phyloP scores from a whole-genome alignment of 2,888 invertebrate species.

The Malthinus flaveolus region DNA sequence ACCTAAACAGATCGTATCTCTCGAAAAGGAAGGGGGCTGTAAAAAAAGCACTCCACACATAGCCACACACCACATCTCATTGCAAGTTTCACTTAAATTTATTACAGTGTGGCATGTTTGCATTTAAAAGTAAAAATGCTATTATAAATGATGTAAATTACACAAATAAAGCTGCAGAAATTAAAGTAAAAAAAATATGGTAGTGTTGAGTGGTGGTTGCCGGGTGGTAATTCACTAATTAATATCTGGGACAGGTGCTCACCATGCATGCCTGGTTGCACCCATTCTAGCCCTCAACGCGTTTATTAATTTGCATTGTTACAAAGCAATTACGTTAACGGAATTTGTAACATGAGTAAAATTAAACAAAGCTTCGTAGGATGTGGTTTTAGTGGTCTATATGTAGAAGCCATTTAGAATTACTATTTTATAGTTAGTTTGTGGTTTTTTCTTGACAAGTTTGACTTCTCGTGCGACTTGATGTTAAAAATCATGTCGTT shows the following conservation, averaged over 20 bases:
- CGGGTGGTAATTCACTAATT: constrained; percentile 34
- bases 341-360: constrained; percentile 35
- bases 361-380: constrained; percentile 30
- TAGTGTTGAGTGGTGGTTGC: constrained; percentile 27
- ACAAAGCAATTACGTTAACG: constrained; percentile 35
- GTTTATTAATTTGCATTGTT: constrained; percentile 37
- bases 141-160: constrained; percentile 21
- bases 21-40: too few species aligned
- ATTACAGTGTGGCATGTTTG: background rate
- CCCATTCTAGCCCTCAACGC: constrained; percentile 34
- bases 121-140: background rate
- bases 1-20: too few species aligned
- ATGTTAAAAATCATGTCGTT: too few species aligned
- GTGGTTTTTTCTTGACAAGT: constrained; percentile 22
- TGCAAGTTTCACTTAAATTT: background rate
- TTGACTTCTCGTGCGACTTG: background rate
- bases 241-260: constrained; percentile 36
- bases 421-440: constrained; percentile 21
- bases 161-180: constrained; percentile 22
- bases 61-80: too few species aligned
- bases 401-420: constrained; percentile 28
- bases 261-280: constrained; percentile 29
- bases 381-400: constrained; percentile 33
- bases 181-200: background rate
- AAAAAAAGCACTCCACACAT: too few species aligned